These are phyloP conservation scores for Adelosebastes latens DNA, from an alignment of 2,797 vertebrate genomes.

Conservation along the genomic window DNA sequence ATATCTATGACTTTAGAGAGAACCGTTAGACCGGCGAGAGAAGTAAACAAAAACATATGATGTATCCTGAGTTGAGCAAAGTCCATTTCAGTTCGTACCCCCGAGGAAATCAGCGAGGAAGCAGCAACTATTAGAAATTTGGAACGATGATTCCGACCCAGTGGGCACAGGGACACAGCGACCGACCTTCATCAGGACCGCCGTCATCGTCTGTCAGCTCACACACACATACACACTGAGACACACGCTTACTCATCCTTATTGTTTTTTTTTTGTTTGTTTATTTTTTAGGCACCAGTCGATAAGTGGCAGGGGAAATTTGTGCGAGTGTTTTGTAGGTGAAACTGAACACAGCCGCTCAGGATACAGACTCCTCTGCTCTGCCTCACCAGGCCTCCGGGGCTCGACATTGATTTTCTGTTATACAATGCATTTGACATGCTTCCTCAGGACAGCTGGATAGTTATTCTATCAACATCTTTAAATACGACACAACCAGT, in stretches of 20 bases:
- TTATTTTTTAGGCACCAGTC: constrained; percentile 34
- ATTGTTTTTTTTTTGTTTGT: not conserved
- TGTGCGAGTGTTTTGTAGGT: constrained; percentile 13
- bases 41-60: not conserved
- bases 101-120: constrained; percentile 67
- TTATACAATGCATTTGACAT: not conserved
- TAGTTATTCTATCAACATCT: not conserved
- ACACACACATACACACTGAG: constrained; percentile 13
- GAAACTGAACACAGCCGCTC: constrained; percentile 24
- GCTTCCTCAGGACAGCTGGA: not conserved
- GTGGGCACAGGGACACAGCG: constrained; percentile 45
- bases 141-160: constrained; percentile 58
- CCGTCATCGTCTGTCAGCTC: constrained; percentile 14
- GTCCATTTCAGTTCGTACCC: constrained; percentile 61
- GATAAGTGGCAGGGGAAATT: constrained; percentile 24
- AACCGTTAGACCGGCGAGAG: not conserved
- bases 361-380: not conserved
- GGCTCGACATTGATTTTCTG: constrained; percentile 26
- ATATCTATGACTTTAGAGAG: not conserved
- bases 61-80: constrained; percentile 42
- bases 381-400: not conserved
- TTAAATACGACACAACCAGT: not conserved
- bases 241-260: not conserved
- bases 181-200: constrained; percentile 50
- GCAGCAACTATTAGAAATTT: constrained; percentile 61